These are phyloP conservation scores for Drosophila kuntzei DNA, from an alignment of 2,888 invertebrate species.

Conservation along the genomic window DNA sequence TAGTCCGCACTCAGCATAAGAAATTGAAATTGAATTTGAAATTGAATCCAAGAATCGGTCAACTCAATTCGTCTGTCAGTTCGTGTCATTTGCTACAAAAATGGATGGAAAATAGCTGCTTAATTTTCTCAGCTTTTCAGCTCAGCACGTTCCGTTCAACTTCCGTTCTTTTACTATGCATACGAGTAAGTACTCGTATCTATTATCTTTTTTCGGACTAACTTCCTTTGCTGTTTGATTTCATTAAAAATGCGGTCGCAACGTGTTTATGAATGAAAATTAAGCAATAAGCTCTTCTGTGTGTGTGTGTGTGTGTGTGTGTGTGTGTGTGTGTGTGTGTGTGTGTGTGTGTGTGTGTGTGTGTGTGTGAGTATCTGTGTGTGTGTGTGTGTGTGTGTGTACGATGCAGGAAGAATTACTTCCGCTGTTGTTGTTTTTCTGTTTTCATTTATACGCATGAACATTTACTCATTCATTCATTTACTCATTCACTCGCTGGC, in stretches of 20 bases:
- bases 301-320: slow-evolving; percentile 19
- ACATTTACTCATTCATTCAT: slow-evolving; percentile 68
- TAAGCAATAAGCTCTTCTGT: slow-evolving; percentile 77
- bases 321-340: slow-evolving; percentile 21
- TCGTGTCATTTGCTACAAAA: slow-evolving; percentile 10
- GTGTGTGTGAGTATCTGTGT: slow-evolving; percentile 15
- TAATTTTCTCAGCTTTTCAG: slow-evolving; percentile 25
- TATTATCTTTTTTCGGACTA: slow-evolving; percentile 62
- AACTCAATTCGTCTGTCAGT: neutral
- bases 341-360: slow-evolving; percentile 20
- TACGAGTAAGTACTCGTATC: slow-evolving; percentile 11
- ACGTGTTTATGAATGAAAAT: slow-evolving; percentile 83
- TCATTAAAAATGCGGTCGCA: slow-evolving; percentile 75
- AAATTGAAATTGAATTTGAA: slow-evolving; percentile 1
- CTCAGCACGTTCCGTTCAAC: slow-evolving; percentile 55
- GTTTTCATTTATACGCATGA: slow-evolving; percentile 57
- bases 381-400: slow-evolving; percentile 22
- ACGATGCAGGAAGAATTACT: slow-evolving; percentile 69
- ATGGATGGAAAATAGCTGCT: slow-evolving; percentile 2
- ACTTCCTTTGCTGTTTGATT: slow-evolving; percentile 55
- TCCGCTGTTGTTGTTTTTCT: slow-evolving; percentile 63
- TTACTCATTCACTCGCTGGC: slow-evolving; percentile 44
- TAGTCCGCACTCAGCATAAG: slow-evolving; percentile 1
- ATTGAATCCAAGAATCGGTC: slow-evolving; percentile 5
- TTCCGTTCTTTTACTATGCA: slow-evolving; percentile 50